phyloP scores from a whole-genome alignment of 2,797 vertebrate genomes.

The Microctenopoma stevenorrisi region DNA sequence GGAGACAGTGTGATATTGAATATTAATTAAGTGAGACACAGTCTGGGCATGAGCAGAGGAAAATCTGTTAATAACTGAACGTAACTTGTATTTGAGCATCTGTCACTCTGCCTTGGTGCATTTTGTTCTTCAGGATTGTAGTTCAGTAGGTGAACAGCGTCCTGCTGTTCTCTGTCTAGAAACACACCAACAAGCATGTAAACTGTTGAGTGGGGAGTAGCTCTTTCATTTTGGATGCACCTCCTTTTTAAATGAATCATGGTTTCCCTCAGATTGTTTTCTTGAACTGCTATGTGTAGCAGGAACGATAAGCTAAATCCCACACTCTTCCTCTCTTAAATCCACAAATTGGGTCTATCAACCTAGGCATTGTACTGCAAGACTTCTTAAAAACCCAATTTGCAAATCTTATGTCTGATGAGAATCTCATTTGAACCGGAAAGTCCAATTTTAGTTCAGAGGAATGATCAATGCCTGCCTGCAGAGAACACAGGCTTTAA shows the following conservation, averaged over 20 bases:
- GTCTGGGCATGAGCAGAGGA: slow-evolving; percentile 21
- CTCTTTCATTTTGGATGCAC: neutral
- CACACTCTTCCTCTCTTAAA: slow-evolving; percentile 20
- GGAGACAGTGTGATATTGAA: slow-evolving; percentile 27
- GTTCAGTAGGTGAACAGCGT: slow-evolving; percentile 30
- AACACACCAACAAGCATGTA: slow-evolving; percentile 15
- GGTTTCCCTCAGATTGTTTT: slow-evolving; percentile 19
- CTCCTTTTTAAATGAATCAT: slow-evolving; percentile 2
- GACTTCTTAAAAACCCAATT: slow-evolving; percentile 39
- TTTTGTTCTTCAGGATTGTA: slow-evolving; percentile 36
- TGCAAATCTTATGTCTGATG: slow-evolving; percentile 44
- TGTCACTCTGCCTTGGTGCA: slow-evolving; percentile 40
- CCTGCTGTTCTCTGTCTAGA: slow-evolving; percentile 28
- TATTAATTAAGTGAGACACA: slow-evolving; percentile 24
- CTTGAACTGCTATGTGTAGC: slow-evolving; percentile 13
- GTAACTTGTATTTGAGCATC: slow-evolving; percentile 50
- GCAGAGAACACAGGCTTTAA: slow-evolving; percentile 36
- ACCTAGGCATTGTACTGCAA: slow-evolving; percentile 9
- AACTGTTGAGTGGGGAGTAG: neutral
- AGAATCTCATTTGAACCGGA: slow-evolving; percentile 28
- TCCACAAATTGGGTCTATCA: slow-evolving; percentile 40
- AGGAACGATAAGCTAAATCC: slow-evolving; percentile 17
- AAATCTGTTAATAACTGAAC: slow-evolving; percentile 52
- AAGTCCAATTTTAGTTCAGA: slow-evolving; percentile 42
- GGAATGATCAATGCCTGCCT: slow-evolving; percentile 52